Base-by-base conservation (phyloP, 2,797 vertebrate species). In the Masticophis lateralis region DNA sequence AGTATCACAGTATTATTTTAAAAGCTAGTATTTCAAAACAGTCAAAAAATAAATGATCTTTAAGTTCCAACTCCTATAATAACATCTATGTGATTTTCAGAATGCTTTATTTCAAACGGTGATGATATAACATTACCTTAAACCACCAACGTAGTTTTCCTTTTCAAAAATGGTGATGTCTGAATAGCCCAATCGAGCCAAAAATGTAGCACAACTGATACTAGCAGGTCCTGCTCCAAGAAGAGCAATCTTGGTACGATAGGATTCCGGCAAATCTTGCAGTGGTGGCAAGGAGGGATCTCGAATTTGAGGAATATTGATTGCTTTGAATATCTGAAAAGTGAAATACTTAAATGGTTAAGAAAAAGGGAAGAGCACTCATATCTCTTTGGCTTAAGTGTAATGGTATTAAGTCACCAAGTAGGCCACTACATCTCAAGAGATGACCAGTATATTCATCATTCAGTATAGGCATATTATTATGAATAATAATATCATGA, bases 161-260 rank as follows among this genome's bases (percentile, higher is more conserved):
- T 98, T 99, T 96, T 99, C 99, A 97, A 99, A 99, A 96, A 99
- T 97, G 69, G 98, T 99, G 93, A 99, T 98, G 94, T 99, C 96
- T 0, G 97, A 98, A 94, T 99, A 99, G 94, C 99, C 99, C 11
- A 99, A 96, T n/a, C 98, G 98, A 93, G 98, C 99, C 96, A 99
- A 97, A 95, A 99, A 99, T 1, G 99, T 98, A 89, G 98, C 98
- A 95, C 99, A 99, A 94, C 99, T 99, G 95, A 99, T 97, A 83
- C 99, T 99, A 13, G 99, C 98, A 32, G 99, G 99, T 10, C 99
- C 99, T 9, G 98, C 99, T 93, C 99, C 99, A 96, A 99, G 97
- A 95, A 99, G 98, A 95, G 98, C 99, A 74, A 99, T 98, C 87
- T 98, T 99, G 47, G 95, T 94, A 2, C 97, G 98, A 96, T 98